Conservation (phyloP, 1,140 invertebrate species). For the Holcopasites calliopsidis region DNA sequence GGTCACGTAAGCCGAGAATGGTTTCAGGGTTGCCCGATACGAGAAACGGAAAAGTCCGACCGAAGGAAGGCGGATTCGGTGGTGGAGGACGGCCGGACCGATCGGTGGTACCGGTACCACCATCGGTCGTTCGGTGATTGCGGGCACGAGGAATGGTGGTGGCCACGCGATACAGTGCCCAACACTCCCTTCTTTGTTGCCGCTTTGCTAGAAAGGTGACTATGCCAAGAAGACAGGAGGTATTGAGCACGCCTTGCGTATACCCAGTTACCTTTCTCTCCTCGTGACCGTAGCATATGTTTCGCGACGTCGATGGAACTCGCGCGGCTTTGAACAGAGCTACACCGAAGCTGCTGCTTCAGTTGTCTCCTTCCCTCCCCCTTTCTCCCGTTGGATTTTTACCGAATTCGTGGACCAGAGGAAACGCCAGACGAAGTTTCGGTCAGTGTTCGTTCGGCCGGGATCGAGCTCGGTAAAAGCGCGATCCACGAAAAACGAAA, state of each 20-base stretch:
- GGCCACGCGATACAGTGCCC: constrained; percentile 50
- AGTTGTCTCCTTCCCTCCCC: constrained; percentile 3
- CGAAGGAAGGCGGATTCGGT: constrained; percentile 41
- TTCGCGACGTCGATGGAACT: constrained; percentile 72
- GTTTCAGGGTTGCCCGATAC: constrained; percentile 53
- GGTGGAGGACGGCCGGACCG: constrained; percentile 5
- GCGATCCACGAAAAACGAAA: constrained; percentile 1
- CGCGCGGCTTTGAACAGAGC: constrained; percentile 62
- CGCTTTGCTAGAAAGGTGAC: constrained; percentile 74
- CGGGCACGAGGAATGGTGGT: constrained; percentile 43
- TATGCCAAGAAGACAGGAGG: constrained; percentile 75
- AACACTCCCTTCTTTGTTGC: constrained; percentile 72
- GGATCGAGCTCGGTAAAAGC: constrained; percentile 22
- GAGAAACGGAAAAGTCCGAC: constrained; percentile 27
- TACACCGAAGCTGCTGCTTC: constrained; percentile 46
- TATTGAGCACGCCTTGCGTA: constrained; percentile 70
- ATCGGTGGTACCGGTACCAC: neutral
- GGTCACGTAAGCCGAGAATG: constrained; percentile 34
- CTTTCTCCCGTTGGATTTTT: constrained; percentile 11
- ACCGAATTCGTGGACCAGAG: neutral
- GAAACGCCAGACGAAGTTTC: neutral
- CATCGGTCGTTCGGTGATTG: constrained; percentile 19
- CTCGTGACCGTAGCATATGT: constrained; percentile 76
- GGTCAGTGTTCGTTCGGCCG: constrained; percentile 7
- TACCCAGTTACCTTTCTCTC: constrained; percentile 77